Percentiles rank a stretch among this genome's conserved stretches.
Conservation (phyloP, 2,797 vertebrate genomes). For the Pteropus rufus region DNA sequence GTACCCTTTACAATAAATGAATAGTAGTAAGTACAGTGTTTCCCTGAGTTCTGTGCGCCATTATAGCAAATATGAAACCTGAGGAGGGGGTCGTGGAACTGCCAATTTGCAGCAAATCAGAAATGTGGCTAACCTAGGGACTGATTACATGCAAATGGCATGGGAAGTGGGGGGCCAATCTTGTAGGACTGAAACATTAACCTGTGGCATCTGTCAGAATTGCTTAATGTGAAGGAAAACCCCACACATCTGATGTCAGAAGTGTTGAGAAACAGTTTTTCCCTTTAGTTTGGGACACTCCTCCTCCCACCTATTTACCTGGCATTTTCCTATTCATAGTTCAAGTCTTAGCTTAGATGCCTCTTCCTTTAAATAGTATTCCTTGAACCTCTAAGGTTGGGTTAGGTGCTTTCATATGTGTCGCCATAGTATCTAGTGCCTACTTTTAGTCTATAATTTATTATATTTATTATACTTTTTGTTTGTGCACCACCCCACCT, state of each 20-base stretch:
- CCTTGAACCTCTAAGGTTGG: not conserved
- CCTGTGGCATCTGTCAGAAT: not conserved
- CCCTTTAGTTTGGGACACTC: not conserved
- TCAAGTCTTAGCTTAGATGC: conserved; percentile 10
- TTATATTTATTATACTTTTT: not conserved
- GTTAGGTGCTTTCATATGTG: not conserved
- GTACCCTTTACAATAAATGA: not conserved
- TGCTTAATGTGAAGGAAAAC: not conserved
- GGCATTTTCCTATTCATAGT: not conserved
- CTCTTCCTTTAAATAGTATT: not conserved
- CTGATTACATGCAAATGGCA: not conserved
- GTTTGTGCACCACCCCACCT: not conserved
- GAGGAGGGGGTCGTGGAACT: not conserved
- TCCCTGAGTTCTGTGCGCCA: not conserved
- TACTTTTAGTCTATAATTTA: not conserved
- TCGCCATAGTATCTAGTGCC: not conserved
- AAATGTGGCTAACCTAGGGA: not conserved
- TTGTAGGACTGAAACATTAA: not conserved
- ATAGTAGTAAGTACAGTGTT: not conserved
- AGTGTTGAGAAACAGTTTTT: not conserved
- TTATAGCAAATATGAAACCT: not conserved
- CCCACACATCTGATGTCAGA: not conserved
- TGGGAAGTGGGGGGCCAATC: not conserved
- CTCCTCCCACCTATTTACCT: not conserved
- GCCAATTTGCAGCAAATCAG: not conserved